A percentile compares a stretch with the other conserved stretches of the same genome.
phyloP scores from a whole-genome alignment of 2,888 invertebrate genomes.

The Eupithecia dodoneata region DNA sequence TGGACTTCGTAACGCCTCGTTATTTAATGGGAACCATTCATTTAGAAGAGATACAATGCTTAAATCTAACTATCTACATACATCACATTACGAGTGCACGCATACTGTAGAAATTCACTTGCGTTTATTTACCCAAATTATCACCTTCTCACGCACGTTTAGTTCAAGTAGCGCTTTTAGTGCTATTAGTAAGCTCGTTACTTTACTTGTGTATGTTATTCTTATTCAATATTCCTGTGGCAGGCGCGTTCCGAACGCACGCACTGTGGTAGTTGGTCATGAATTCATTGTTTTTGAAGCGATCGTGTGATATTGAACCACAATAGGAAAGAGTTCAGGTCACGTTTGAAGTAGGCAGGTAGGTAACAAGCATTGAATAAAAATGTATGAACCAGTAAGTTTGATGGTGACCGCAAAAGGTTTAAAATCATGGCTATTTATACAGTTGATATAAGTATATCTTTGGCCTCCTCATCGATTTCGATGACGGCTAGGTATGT shows the following conservation, averaged over 20 bases:
- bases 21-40: no score
- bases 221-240: slow-evolving; percentile 70
- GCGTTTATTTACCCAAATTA: slow-evolving; percentile 15
- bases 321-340: slow-evolving; percentile 79
- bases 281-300: slow-evolving; percentile 80
- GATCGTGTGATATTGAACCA: slow-evolving; percentile 78
- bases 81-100: background rate
- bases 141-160: slow-evolving; percentile 37
- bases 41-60: no score
- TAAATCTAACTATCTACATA: background rate
- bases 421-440: background rate
- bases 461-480: no score
- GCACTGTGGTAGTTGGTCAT: slow-evolving; percentile 76
- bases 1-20: no score
- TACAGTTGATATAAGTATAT: no score
- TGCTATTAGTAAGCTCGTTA: slow-evolving; percentile 44
- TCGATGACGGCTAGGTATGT: no score
- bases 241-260: slow-evolving; percentile 62
- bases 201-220: slow-evolving; percentile 22
- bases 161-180: slow-evolving; percentile 28
- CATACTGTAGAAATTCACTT: background rate
- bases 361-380: slow-evolving; percentile 8
- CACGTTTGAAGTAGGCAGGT: slow-evolving; percentile 64
- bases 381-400: background rate
- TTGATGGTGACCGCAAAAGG: background rate